These are phyloP conservation scores for Drosophila aff. DNA, from an alignment of 1,140 invertebrate species.

Conservation along the genomic window DNA sequence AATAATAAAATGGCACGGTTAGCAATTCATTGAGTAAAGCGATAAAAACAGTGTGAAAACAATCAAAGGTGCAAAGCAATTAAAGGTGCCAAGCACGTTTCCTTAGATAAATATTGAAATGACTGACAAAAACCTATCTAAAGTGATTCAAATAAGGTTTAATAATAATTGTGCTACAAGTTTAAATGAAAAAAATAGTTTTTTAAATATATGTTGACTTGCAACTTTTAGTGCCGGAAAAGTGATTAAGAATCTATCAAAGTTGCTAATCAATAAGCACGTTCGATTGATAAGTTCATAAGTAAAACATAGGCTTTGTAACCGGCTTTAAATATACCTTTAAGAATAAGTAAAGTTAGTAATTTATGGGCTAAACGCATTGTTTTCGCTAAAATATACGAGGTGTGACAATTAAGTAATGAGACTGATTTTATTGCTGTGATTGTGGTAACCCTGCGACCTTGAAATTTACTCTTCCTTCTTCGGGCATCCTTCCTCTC, in stretches of 20 bases:
- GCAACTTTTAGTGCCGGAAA: not conserved
- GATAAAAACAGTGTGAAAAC: slow-evolving; percentile 5
- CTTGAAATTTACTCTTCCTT: too few species aligned
- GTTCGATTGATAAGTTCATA: not conserved
- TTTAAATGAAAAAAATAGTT: not conserved
- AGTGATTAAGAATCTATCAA: not conserved
- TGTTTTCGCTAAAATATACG: too few species aligned
- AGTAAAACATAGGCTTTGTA: not conserved
- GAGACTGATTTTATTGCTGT: too few species aligned
- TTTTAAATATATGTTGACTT: not conserved
- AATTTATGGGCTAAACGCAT: not conserved
- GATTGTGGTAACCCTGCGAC: too few species aligned
- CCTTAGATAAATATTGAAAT: slow-evolving; percentile 11
- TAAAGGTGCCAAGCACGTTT: slow-evolving; percentile 20
- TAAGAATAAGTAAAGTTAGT: not conserved
- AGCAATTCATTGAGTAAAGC: slow-evolving; percentile 5
- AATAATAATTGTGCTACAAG: not conserved
- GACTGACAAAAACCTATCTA: not conserved
- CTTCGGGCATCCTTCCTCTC: too few species aligned
- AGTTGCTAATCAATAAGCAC: not conserved
- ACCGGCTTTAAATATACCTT: too few species aligned
- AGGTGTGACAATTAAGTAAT: too few species aligned
- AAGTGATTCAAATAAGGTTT: not conserved
- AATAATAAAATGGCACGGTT: not conserved
- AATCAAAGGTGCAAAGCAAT: slow-evolving; percentile 6